A percentile compares a stretch with the other conserved stretches of the same genome.
Conservation (phyloP, 2,888 invertebrate genomes). For the Andrena bucephala region DNA sequence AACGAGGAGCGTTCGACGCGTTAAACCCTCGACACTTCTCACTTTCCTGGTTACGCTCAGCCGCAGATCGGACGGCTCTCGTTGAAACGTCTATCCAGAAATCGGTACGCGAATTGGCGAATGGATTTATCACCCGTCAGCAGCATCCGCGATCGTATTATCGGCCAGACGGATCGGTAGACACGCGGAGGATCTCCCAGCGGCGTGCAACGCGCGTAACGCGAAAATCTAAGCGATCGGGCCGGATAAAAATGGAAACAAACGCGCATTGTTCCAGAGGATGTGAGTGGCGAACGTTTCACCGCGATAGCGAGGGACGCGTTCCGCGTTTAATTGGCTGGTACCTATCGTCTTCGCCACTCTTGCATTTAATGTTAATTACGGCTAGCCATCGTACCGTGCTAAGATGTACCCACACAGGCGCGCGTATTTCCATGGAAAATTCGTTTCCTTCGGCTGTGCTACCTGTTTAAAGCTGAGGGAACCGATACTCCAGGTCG, state of each 20-base stretch:
- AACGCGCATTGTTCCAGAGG: conserved; percentile 4
- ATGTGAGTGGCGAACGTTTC: conserved; percentile 6
- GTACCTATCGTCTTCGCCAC: neutral
- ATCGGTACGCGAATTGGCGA: conserved; percentile 25
- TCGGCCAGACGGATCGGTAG: conserved; percentile 3
- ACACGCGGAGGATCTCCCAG: conserved; percentile 8
- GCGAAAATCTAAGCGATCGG: conserved; percentile 14
- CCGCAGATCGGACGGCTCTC: neutral
- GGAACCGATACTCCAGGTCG: neutral
- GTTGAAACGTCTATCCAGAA: conserved; percentile 2
- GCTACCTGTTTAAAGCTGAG: neutral
- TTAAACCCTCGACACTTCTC: neutral
- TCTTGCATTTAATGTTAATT: conserved; percentile 27
- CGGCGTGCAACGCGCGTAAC: neutral
- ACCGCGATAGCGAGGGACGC: neutral
- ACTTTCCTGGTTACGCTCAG: neutral
- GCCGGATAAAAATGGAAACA: conserved; percentile 26
- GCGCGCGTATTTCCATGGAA: neutral
- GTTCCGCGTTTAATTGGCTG: conserved; percentile 12
- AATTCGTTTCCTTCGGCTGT: neutral
- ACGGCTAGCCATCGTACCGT: conserved; percentile 10
- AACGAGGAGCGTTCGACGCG: neutral
- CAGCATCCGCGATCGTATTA: conserved; percentile 22
- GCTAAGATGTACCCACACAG: neutral
- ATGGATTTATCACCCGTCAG: conserved; percentile 37